Evolutionary conservation across 1,140 invertebrate genomes (phyloP).

Genomic region (Aphis craccivora): DNA sequence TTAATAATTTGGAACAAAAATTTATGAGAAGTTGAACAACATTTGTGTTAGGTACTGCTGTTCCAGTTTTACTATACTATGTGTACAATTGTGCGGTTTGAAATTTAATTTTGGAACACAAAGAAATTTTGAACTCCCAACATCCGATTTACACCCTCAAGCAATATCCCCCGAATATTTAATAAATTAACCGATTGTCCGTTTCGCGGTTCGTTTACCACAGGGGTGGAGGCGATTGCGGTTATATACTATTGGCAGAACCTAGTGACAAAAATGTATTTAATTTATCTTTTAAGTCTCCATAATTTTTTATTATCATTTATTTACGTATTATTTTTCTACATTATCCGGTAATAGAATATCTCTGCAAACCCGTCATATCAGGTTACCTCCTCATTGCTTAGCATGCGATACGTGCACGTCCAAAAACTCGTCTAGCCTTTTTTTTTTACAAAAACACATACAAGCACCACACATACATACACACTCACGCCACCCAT

Average conservation of each 20-base stretch:
- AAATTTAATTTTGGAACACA: background rate
- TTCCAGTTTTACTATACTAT: background rate
- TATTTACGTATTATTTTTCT: constrained; percentile 23
- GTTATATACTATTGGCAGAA: background rate
- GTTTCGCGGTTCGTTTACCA: constrained; percentile 50
- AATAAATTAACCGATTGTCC: constrained; percentile 48
- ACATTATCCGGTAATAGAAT: constrained; percentile 32
- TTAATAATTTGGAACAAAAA: background rate
- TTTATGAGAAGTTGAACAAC: background rate
- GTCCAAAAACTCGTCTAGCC: constrained; percentile 46
- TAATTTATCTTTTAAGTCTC: background rate
- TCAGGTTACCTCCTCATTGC: constrained; percentile 43
- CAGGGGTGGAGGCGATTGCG: background rate
- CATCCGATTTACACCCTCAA: background rate
- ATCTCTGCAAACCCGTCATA: constrained; percentile 48
- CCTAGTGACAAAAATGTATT: background rate
- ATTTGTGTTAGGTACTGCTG: background rate
- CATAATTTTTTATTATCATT: constrained; percentile 17
- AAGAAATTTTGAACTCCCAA: background rate
- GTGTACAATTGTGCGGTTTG: background rate
- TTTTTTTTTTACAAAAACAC: constrained; percentile 41
- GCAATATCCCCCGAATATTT: constrained; percentile 14
- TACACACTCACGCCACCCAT: background rate
- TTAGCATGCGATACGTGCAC: constrained; percentile 40
- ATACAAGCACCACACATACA: constrained; percentile 18